phyloP scores from a whole-genome alignment of 2,113 vertebrate species.

The Coryphaenoides rupestris region DNA sequence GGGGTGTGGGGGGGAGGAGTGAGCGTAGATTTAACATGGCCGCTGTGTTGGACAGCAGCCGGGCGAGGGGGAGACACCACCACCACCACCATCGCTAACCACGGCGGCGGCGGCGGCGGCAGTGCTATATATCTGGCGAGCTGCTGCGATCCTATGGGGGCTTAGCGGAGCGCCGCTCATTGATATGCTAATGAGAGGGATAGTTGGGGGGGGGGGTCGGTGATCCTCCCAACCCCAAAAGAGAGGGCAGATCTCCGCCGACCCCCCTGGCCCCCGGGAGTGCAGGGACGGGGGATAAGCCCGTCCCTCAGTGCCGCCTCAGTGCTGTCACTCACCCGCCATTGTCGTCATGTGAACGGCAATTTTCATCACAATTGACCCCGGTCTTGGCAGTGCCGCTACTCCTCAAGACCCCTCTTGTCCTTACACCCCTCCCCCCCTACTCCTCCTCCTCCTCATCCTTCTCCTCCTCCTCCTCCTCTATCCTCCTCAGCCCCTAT shows the following conservation, averaged over 20 bases:
- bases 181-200: constrained; percentile 62
- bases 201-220: constrained; percentile 31
- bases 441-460: constrained; percentile 28
- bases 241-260: constrained; percentile 67
- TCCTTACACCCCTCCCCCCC: not conserved
- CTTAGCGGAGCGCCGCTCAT: constrained; percentile 38
- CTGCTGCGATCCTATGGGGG: constrained; percentile 48
- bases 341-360: constrained; percentile 70
- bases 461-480: constrained; percentile 28
- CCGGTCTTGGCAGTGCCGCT: constrained; percentile 59
- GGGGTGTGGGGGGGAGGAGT: too few species aligned
- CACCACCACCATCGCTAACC: constrained; percentile 48
- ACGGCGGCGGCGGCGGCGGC: too few species aligned
- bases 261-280: constrained; percentile 50
- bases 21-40: constrained; percentile 55
- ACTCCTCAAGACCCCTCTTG: constrained; percentile 51
- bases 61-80: constrained; percentile 35
- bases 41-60: constrained; percentile 52
- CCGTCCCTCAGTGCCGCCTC: constrained; percentile 54
- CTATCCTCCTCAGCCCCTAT: constrained; percentile 39
- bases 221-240: constrained; percentile 66
- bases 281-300: constrained; percentile 72
- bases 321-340: constrained; percentile 66
- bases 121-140: constrained; percentile 51
- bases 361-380: constrained; percentile 75